Evolutionary conservation across 2,888 invertebrate species (phyloP), one percentile per base, ranked within the genome.

Genomic region (Hoplodrina ambigua): DNA sequence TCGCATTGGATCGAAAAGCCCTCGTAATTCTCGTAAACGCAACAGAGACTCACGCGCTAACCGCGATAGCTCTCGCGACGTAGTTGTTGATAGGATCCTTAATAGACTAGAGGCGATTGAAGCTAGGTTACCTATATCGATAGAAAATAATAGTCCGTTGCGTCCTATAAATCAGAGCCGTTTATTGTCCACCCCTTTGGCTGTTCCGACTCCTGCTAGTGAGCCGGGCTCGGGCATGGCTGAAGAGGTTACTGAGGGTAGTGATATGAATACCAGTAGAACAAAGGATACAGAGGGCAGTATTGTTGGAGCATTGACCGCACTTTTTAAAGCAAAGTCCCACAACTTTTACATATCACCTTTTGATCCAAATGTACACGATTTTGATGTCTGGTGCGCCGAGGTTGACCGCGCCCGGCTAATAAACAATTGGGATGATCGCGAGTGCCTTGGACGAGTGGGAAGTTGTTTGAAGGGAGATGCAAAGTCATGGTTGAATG

Each of bases 341-440:
- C 44, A 58, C 4, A 44, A 44, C 20, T 58, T 20, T 15, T 58
- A 46, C 15, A 58, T 58, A 13, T 58, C 57, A 2, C 44, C 44
- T 1, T 56, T 50, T 15, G 58, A 57, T n/a, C n/a, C 59, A 19
- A 49, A 17, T 25, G 1, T 54, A 10, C 57, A 65, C 10, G 55
- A 58, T n/a, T 57, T 65, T 52, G 58, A 65, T n/a, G 30, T 56
- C 1, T 55, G 56, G 63, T 64, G 63, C 19, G 11, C 49, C 1
- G 49, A 56, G 33, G 54, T 64, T 11, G 63, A 64, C 46, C 49
- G 33, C 8, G 56, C 49, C 1, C 56, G 55, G 1, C 6, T 30
- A 4, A 8, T 64, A 17, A 64, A 56, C 49, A 15, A 55, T 19
- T 64, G 63, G 49, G 55, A 33, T 17, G 56, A 56, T 50, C 54